Evolutionary conservation across 2,113 vertebrate genomes (phyloP), one percentile per base, ranked within the genome.

Genomic region (Balaeniceps rex): DNA sequence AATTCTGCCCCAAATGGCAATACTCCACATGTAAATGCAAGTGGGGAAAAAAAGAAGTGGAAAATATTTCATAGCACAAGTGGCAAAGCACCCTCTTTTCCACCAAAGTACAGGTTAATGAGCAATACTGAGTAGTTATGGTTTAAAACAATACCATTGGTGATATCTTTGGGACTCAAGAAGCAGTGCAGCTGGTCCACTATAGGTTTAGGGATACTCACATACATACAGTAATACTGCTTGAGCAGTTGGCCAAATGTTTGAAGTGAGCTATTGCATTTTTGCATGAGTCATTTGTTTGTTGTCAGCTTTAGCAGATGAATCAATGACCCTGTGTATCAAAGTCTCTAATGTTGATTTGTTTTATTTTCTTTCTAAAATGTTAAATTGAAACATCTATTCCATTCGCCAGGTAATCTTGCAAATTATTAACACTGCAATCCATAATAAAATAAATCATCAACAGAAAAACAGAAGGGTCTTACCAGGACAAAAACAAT

Each of bases 391-490:
- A 87, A 69, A 65, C 23, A 74, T 64, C 66, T 72, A 72, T 91
- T 88, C 44, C 31, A 38, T 78, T 84, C 13, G 0, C 71, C 61
- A 95, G 81, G 66, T 88, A 72, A 47, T 40, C 74, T 77, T 88
- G 83, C 31, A 58, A 95, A 94, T 95, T 80, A 94, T 96, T 97
- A 95, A 96, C 78, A 1, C 61, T 61, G 36, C 40, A 76, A 87
- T 80, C 88, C 87, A 87, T 61, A 89, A 91, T 22, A 52, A 91
- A 95, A 95, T 92, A 81, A 97, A 95, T 92, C 26, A 94, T 92
- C 96, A 94, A 94, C 91, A 91, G 61, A 65, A 76, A 85, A 93
- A 5, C 68, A 78, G 60, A 89, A 65, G 87, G 77, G 42, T 69
- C 47, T 87, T 74, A 80, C 23, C n/a, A 74, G 74, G 77, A 84